These are phyloP conservation scores for Otolemur garnettii DNA, from an alignment of 2,113 vertebrate genomes.

Conservation along the genomic window DNA sequence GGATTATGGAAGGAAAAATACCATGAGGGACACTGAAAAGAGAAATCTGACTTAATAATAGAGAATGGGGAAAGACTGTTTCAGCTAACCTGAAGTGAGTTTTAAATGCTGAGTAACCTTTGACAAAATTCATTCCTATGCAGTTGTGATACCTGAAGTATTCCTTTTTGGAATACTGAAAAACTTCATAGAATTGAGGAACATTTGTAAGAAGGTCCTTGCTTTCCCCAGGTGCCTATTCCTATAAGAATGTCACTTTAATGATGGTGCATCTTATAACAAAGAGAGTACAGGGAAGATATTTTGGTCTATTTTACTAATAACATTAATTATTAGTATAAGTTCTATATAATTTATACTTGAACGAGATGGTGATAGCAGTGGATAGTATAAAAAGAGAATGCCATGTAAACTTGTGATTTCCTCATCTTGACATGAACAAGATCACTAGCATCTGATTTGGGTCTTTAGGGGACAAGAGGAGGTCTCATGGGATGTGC, in stretches of 20 bases:
- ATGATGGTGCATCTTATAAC: background rate
- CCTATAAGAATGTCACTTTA: background rate
- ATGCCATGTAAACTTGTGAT: background rate
- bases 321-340: background rate
- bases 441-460: background rate
- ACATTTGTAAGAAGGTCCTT: background rate
- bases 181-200: background rate
- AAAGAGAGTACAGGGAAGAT: background rate
- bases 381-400: background rate
- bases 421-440: background rate
- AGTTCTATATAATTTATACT: background rate
- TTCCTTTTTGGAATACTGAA: background rate
- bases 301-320: too few species aligned
- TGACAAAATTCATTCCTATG: background rate
- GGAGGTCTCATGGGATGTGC: accelerated
- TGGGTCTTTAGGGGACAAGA: accelerated
- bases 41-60: background rate
- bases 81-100: background rate
- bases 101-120: background rate
- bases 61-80: background rate
- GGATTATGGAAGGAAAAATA: background rate
- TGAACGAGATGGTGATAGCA: background rate
- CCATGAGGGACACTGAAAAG: background rate
- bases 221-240: accelerated
- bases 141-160: background rate